These are phyloP conservation scores for Phrynosoma blainvillii DNA, from an alignment of 2,113 vertebrate genomes.

Conservation along the genomic window DNA sequence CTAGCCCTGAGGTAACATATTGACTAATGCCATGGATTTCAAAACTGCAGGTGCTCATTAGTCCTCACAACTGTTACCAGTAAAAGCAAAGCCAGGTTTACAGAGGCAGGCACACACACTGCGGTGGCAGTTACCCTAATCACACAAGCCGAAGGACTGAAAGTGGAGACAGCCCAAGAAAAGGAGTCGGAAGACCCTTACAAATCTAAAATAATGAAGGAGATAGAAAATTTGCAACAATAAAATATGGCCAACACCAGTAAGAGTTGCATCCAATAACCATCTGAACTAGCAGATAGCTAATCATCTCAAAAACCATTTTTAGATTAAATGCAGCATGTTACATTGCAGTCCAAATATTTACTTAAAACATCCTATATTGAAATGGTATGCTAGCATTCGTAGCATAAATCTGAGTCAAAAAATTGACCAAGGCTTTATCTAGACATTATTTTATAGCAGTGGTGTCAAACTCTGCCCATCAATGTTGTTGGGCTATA, in stretches of 20 bases:
- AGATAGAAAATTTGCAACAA: background rate
- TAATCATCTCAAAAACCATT: background rate
- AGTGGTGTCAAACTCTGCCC: background rate
- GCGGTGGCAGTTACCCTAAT: slow-evolving; percentile 27
- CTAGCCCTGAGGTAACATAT: slow-evolving; percentile 11
- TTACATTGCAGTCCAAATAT: background rate
- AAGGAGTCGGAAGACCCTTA: background rate
- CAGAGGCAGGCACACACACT: background rate
- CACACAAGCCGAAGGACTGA: slow-evolving; percentile 5
- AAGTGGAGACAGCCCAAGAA: background rate
- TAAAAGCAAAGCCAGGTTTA: slow-evolving; percentile 42
- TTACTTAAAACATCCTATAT: background rate
- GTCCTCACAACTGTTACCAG: slow-evolving; percentile 29
- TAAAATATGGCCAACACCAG: background rate
- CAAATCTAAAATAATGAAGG: background rate
- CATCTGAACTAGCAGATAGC: background rate
- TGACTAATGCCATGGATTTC: slow-evolving; percentile 51
- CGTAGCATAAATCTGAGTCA: background rate
- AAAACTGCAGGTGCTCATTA: slow-evolving; percentile 41
- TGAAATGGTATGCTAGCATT: background rate
- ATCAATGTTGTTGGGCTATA: background rate
- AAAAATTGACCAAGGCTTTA: background rate
- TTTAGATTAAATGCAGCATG: background rate
- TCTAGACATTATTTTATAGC: background rate
- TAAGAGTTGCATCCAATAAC: background rate